Percentiles rank a stretch among this genome's conserved stretches.
phyloP scores from a whole-genome alignment of 2,113 vertebrate genomes.

The Rissa tridactyla region DNA sequence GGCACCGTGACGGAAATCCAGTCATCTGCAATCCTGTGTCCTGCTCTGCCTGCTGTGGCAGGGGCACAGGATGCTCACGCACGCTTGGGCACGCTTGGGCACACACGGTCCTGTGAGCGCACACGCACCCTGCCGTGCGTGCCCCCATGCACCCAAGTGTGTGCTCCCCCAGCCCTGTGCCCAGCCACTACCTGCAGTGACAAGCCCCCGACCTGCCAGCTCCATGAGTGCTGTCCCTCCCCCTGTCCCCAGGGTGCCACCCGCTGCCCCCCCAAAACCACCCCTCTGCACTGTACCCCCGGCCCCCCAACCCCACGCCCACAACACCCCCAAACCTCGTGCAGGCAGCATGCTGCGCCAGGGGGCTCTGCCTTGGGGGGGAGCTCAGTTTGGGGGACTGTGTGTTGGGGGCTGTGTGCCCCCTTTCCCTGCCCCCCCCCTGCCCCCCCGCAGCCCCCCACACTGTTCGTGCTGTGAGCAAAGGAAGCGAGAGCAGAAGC shows the following conservation, averaged over 20 bases:
- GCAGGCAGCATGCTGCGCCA: neutral
- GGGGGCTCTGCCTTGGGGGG: neutral
- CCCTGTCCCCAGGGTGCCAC: neutral
- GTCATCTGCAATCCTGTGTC: fast-evolving
- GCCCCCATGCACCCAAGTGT: fast-evolving
- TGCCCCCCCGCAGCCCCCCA: fast-evolving
- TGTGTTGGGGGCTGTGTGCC: neutral
- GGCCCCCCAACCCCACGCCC: neutral
- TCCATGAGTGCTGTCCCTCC: neutral
- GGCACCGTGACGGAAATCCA: fast-evolving
- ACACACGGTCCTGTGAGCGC: neutral
- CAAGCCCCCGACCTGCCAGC: neutral
- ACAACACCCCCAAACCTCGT: fast-evolving
- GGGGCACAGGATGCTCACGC: neutral
- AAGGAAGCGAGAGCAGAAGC: conserved; percentile 51
- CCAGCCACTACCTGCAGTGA: fast-evolving
- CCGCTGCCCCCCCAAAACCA: neutral
- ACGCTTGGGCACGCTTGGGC: fast-evolving
- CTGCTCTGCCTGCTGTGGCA: fast-evolving
- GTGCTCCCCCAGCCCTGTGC: neutral
- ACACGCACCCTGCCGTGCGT: neutral
- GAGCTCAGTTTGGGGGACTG: neutral
- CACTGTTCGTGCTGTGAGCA: fast-evolving
- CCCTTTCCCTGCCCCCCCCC: neutral
- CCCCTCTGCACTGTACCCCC: fast-evolving